Percentiles rank a stretch among this genome's conserved stretches.
These are phyloP conservation scores for Mystacides longicornis DNA, from an alignment of 2,888 invertebrate genomes.

Conservation along the genomic window DNA sequence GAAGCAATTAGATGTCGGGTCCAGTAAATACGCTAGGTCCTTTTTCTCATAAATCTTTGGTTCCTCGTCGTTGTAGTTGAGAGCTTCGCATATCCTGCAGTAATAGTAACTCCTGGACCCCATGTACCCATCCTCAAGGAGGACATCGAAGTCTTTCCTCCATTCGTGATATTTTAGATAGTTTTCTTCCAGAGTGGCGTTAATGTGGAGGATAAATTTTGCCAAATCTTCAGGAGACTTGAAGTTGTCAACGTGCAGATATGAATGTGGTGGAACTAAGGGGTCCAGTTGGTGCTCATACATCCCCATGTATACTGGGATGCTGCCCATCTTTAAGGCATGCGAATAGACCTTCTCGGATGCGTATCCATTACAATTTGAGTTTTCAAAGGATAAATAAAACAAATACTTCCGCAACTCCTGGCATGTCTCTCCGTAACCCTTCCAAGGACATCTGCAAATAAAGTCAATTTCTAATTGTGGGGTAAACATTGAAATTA, in stretches of 20 bases:
- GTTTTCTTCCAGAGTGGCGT: conserved; percentile 32
- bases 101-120: conserved; percentile 51
- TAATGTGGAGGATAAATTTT: conserved; percentile 43
- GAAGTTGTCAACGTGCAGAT: conserved; percentile 52
- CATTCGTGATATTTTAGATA: conserved; percentile 48
- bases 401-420: conserved; percentile 53
- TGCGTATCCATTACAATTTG: conserved; percentile 59
- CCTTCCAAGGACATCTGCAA: not conserved
- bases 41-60: conserved; percentile 34
- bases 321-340: conserved; percentile 52
- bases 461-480: no score
- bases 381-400: conserved; percentile 64
- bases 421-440: conserved; percentile 50
- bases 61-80: conserved; percentile 41
- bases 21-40: conserved; percentile 24
- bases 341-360: conserved; percentile 66
- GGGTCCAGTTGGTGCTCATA: conserved; percentile 36
- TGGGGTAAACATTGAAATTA: no score
- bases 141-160: conserved; percentile 49
- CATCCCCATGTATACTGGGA: conserved; percentile 61
- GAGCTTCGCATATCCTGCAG: conserved; percentile 51
- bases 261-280: conserved; percentile 57
- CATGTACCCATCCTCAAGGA: conserved; percentile 64
- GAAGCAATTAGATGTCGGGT: conserved; percentile 13
- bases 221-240: conserved; percentile 45